Evolutionary conservation across 2,797 vertebrate genomes (phyloP).

Genomic region (Taenioides sp.): DNA sequence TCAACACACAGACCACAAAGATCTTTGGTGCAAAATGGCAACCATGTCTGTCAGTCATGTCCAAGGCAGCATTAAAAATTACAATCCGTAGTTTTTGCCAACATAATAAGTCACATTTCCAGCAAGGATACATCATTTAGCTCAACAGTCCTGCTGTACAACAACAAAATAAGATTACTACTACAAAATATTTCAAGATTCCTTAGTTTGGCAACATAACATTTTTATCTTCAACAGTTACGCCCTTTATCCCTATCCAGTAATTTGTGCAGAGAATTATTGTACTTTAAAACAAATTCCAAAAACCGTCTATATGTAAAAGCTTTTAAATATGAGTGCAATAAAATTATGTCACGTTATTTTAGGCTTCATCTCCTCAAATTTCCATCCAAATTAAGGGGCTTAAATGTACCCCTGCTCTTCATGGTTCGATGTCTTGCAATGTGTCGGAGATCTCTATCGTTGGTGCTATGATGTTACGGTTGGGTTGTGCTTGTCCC

Average conservation of each 20-base stretch:
- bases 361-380: background rate
- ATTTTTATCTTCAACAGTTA: background rate
- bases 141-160: background rate
- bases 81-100: background rate
- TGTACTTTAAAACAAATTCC: background rate
- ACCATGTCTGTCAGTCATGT: background rate
- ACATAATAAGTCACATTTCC: no score
- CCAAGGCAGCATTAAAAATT: background rate
- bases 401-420: background rate
- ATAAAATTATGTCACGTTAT: background rate
- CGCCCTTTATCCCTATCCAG: background rate
- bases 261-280: background rate
- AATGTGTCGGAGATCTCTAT: slow-evolving; percentile 65
- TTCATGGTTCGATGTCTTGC: slow-evolving; percentile 60
- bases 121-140: no score
- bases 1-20: background rate
- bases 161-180: background rate
- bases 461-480: slow-evolving; percentile 70
- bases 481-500: slow-evolving; percentile 53
- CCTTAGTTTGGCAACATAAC: no score
- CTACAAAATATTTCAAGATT: background rate
- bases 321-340: background rate
- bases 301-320: background rate
- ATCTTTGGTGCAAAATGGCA: background rate
- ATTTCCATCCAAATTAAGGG: background rate